Base-by-base conservation (phyloP, 2,888 invertebrate species). In the Meliscaeva auricollis region DNA sequence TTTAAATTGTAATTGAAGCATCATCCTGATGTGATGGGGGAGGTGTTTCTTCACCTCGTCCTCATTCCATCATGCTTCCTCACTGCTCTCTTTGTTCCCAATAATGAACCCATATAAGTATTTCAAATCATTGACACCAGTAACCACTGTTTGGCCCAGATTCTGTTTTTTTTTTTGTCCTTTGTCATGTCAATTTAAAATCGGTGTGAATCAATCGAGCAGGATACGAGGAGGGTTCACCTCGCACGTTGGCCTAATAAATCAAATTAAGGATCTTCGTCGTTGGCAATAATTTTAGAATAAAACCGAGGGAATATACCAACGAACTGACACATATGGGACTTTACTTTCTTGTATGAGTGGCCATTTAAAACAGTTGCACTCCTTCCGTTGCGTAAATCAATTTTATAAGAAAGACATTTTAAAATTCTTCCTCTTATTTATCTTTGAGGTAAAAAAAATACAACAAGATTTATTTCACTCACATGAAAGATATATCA, bases 111-210 rank as follows among this genome's bases (percentile, higher is more conserved):
- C 81, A 77, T 81, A 81, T 81, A 81, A 85, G 85, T 56, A 73
- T 73, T 56, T 81, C 48, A 76, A 80, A 81, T 80, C 85, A 85
- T 81, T 81, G 85, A 85, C 80, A 85, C 85, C 85, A 80, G 85
- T 81, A 85, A 85, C 85, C 80, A 73, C 85, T 81, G 81, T 52
- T 72, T 81, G 85, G 76, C 76, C 68, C 81, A 74, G 81, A 85
- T 85, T 81, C 77, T 38, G 38, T 9, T 9, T 17, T 41, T 30
- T 26, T 41, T 41, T 52, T 68, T 66, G 35, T 75, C 70, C 60
- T 80, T 80, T 85, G 68, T 85, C 80, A 60, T 85, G 77, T 77
- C 76, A 74, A 81, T 81, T 85, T 85, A 73, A 81, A 81, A 81
- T 81, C 56, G 60, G 50, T 80, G 81, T 69, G 76, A 85, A 84